A percentile compares a stretch with the other conserved stretches of the same genome.
Evolutionary conservation across 2,113 vertebrate species (phyloP).

Genomic region (Delphinapterus leucas): DNA sequence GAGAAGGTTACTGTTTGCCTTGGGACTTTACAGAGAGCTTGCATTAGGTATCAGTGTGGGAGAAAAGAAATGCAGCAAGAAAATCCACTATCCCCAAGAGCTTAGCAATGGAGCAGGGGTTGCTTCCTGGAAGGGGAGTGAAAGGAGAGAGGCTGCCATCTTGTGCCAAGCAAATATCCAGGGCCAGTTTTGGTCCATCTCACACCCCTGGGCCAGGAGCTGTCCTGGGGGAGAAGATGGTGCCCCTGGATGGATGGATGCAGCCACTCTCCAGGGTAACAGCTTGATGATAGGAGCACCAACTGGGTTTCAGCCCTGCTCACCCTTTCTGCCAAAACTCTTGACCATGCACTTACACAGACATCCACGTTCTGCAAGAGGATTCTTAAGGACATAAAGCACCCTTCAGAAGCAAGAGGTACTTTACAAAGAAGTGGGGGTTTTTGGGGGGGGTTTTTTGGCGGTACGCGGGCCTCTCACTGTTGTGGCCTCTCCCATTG

Average conservation of each 20-base stretch:
- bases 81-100: not conserved
- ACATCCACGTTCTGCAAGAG: not conserved
- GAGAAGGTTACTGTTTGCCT: not conserved
- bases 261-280: not conserved
- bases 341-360: not conserved
- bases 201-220: not conserved
- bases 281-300: not conserved
- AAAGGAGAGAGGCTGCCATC: not conserved
- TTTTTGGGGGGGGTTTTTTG: too few species aligned
- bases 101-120: not conserved
- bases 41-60: not conserved
- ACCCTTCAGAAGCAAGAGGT: not conserved
- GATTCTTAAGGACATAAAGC: not conserved
- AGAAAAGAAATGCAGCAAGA: not conserved
- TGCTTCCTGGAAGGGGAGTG: not conserved
- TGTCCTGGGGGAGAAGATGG: not conserved
- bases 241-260: too few species aligned
- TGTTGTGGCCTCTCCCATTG: too few species aligned
- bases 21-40: not conserved
- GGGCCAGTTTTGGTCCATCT: not conserved
- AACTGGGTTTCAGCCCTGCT: not conserved
- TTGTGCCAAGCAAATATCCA: not conserved
- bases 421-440: not conserved
- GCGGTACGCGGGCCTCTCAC: too few species aligned
- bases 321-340: not conserved